Conservation (phyloP, 2,888 invertebrate species). For the Drosophila meridionalis region DNA sequence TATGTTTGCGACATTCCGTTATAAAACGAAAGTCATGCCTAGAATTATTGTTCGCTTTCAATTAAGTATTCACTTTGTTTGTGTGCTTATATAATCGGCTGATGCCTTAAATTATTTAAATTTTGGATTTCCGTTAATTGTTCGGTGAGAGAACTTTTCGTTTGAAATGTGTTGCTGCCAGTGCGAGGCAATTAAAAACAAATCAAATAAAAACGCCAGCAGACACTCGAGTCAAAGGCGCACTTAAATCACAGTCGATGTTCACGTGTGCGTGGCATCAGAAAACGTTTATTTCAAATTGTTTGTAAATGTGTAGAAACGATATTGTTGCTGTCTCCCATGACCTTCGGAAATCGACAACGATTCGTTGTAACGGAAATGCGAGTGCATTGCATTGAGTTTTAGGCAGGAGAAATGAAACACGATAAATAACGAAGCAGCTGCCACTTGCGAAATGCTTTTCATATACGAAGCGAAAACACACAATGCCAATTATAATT, state of each 20-base stretch:
- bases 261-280: constrained; percentile 60
- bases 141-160: constrained; percentile 46
- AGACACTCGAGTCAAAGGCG: constrained; percentile 17
- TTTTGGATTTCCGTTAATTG: constrained; percentile 74
- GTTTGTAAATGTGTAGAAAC: constrained; percentile 7
- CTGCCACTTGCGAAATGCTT: constrained; percentile 14
- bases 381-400: constrained; percentile 6
- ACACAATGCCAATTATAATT: constrained; percentile 13
- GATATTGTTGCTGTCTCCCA: constrained; percentile 42
- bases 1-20: neutral
- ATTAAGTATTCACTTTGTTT: constrained; percentile 26
- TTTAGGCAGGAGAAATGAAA: constrained; percentile 9
- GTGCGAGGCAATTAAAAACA: constrained; percentile 33
- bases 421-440: constrained; percentile 17
- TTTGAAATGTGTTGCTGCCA: constrained; percentile 22
- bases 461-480: constrained; percentile 21
- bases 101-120: constrained; percentile 61
- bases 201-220: constrained; percentile 10
- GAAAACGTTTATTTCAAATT: constrained; percentile 46
- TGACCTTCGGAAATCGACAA: constrained; percentile 64
- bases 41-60: constrained; percentile 22
- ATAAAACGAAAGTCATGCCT: constrained; percentile 40
- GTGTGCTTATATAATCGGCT: constrained; percentile 57
- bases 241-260: constrained; percentile 67
- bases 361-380: constrained; percentile 47